Evolutionary conservation across 2,797 vertebrate genomes (phyloP), one percentile per base, ranked within the genome.

Genomic region (Typhlichthys subterraneus): DNA sequence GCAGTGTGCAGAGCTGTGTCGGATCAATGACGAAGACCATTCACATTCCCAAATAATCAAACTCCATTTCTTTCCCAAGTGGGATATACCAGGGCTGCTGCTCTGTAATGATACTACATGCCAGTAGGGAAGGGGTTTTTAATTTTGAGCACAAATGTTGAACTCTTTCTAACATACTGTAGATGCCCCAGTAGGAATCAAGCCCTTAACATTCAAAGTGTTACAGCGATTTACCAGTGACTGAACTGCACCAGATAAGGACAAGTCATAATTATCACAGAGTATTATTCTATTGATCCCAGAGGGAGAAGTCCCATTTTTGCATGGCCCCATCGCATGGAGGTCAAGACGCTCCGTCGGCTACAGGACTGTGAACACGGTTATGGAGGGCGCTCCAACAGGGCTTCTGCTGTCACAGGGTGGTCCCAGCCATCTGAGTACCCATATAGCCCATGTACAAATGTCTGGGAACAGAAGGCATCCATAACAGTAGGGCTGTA

Each of bases 1-100:
- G 72, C 73, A 0, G 29, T 8, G 51, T 77, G 77, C 75, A 50
- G 76, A 72, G 77, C 71, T 46, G 61, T 31, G 73, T 75, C 4
- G 64, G 68, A 57, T 4, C 61, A 67, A 70, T 78, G 81, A 84
- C 85, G 84, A 3, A 29, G 23, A 29, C 23, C 8, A 38, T 79
- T 70, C 79, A 75, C 77, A 86, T 88, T 82, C 85, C 82, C 77
- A 77, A 80, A 80, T 77, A 55, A 14, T 29, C 23, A 29, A 29
- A 29, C 23, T 29, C 23, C 4, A 29, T 29, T 29, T 29, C 4
- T 29, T 29, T 29, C 23, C 23, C 23, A 29, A 29, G 23, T 29
- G 23, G 23, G 23, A 29, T 63, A 73, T 72, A 73, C 70, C 70
- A 69, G 69, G 79, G 71, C 75, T 62, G 65, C 75, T 68, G 57